Evolutionary conservation across 2,113 vertebrate species (phyloP).

Genomic region (Sprattus sprattus): DNA sequence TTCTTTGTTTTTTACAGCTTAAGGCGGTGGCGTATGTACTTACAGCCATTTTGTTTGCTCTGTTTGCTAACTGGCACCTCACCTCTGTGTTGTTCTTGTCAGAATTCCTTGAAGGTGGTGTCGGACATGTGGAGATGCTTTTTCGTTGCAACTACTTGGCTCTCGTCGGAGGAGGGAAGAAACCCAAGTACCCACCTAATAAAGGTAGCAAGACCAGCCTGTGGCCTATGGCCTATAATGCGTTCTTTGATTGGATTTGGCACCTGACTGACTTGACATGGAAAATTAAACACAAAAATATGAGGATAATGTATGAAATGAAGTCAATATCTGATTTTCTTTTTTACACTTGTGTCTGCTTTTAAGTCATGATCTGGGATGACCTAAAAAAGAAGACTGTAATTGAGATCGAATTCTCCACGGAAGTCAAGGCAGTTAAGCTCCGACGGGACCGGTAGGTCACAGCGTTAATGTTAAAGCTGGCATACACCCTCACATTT

Average conservation of each 20-base stretch:
- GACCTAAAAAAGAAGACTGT: constrained; percentile 99
- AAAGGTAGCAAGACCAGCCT: constrained; percentile 80
- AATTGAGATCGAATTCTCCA: constrained; percentile 98
- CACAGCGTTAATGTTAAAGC: neutral
- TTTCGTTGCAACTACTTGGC: constrained; percentile 98
- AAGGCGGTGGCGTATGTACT: neutral
- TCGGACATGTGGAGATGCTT: constrained; percentile 96
- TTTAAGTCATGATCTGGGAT: constrained; percentile 98
- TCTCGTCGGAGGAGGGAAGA: constrained; percentile 95
- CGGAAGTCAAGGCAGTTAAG: constrained; percentile 97
- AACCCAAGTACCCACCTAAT: constrained; percentile 97
- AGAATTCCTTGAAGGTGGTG: constrained; percentile 96
- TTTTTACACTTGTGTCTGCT: neutral
- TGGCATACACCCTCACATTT: neutral
- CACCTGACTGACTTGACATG: neutral
- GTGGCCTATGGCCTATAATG: neutral
- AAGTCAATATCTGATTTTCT: no score
- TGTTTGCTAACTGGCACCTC: neutral
- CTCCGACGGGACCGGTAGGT: constrained; percentile 91
- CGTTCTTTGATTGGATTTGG: no score
- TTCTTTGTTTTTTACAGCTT: neutral
- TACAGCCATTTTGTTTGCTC: neutral
- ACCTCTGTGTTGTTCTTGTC: constrained; percentile 50
- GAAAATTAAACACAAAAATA: neutral
- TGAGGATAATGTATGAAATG: no score